These are phyloP conservation scores for Squalus acanthias DNA, from an alignment of 2,797 vertebrate species.

Conservation along the genomic window DNA sequence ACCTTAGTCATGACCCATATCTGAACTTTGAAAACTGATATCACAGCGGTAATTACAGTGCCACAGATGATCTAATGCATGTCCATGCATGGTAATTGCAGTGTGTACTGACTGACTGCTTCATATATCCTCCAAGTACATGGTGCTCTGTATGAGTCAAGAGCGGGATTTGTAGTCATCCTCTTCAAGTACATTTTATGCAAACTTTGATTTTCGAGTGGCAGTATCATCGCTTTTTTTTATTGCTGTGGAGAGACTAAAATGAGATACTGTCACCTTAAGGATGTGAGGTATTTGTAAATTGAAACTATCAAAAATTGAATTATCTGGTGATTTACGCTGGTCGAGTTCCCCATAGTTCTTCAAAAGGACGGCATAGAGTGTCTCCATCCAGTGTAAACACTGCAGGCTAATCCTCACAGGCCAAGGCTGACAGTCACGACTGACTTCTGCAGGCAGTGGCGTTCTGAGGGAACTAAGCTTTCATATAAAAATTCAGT, in stretches of 20 bases:
- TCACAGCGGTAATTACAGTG: slow-evolving; percentile 31
- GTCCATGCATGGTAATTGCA: slow-evolving; percentile 31
- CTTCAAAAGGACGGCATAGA: background rate
- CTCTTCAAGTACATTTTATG: slow-evolving; percentile 6
- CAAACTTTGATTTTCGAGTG: slow-evolving; percentile 36
- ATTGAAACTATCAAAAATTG: slow-evolving; percentile 27
- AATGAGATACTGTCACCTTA: slow-evolving; percentile 25
- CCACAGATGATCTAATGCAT: slow-evolving; percentile 37
- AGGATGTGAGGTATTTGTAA: slow-evolving; percentile 21
- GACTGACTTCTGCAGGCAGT: background rate
- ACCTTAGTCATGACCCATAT: slow-evolving; percentile 35
- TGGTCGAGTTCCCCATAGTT: background rate
- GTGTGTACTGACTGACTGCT: slow-evolving; percentile 32
- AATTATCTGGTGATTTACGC: slow-evolving; percentile 14
- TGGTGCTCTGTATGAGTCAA: slow-evolving; percentile 25
- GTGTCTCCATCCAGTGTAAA: background rate
- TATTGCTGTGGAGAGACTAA: slow-evolving; percentile 5
- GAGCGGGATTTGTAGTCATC: background rate
- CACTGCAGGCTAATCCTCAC: background rate
- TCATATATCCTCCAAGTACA: slow-evolving; percentile 31
- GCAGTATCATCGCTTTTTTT: slow-evolving; percentile 34
- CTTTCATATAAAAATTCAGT: background rate
- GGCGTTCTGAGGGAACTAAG: background rate
- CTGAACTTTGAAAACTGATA: slow-evolving; percentile 38
- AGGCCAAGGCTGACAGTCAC: too few relatives aligned